These are phyloP conservation scores for Myotis vivesi DNA, from an alignment of 2,797 vertebrate genomes.

Conservation along the genomic window DNA sequence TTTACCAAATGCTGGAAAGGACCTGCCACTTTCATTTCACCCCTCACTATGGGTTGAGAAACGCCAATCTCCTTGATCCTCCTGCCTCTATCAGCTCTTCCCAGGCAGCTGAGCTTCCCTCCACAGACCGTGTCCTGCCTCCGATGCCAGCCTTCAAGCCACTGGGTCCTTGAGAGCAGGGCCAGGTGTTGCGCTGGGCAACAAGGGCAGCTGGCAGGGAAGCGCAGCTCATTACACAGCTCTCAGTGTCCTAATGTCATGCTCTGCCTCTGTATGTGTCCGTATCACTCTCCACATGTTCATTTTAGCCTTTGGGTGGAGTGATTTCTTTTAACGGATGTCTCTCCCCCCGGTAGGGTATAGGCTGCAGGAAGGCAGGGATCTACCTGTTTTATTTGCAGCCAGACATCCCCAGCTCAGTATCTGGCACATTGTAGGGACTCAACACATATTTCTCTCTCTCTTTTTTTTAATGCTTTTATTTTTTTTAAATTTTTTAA, in stretches of 20 bases:
- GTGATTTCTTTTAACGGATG: background rate
- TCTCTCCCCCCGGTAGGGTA: background rate
- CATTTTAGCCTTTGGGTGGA: background rate
- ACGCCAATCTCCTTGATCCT: fast-evolving
- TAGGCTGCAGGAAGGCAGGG: background rate
- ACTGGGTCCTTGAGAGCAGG: background rate
- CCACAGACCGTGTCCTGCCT: background rate
- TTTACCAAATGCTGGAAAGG: background rate
- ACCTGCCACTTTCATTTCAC: background rate
- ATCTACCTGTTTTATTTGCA: background rate
- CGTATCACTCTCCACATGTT: fast-evolving
- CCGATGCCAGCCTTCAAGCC: background rate
- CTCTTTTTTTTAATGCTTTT: too few relatives aligned
- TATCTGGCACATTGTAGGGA: too few relatives aligned
- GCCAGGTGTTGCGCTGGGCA: background rate
- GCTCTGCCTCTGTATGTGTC: too few relatives aligned
- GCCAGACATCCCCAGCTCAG: background rate
- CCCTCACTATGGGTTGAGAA: background rate
- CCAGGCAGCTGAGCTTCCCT: background rate
- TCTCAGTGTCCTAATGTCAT: fast-evolving
- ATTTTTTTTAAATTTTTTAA: too few relatives aligned
- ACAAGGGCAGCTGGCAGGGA: background rate
- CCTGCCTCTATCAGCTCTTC: background rate
- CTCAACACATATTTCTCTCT: background rate
- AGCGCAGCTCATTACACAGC: background rate